These are phyloP conservation scores for Aphelenchoides avenae DNA, from an alignment of 1,140 invertebrate species.

Conservation along the genomic window DNA sequence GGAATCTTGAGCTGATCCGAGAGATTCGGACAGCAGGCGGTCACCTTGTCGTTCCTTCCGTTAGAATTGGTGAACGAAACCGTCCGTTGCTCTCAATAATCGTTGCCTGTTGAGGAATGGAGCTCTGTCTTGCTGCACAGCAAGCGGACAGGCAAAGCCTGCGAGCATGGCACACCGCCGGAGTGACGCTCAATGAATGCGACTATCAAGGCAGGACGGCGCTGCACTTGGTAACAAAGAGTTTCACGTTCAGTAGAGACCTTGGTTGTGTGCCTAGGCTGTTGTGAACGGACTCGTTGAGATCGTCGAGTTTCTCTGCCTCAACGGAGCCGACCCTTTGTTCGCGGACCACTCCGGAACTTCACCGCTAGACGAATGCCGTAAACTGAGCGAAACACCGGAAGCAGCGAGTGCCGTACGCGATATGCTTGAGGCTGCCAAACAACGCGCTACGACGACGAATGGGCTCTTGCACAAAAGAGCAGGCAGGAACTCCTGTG, in stretches of 20 bases:
- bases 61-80: slow-evolving; percentile 48
- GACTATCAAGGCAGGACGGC: slow-evolving; percentile 58
- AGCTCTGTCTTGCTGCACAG: slow-evolving; percentile 51
- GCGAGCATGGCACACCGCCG: slow-evolving; percentile 53
- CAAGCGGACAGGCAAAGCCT: slow-evolving; percentile 44
- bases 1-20: slow-evolving; percentile 44
- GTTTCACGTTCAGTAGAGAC: no score
- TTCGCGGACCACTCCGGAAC: slow-evolving; percentile 32
- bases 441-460: no score
- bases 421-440: no score
- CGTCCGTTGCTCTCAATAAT: no score
- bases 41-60: slow-evolving; percentile 25
- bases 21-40: slow-evolving; percentile 48
- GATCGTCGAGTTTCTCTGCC: slow-evolving; percentile 38
- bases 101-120: no score
- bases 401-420: no score
- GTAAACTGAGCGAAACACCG: no score
- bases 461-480: no score
- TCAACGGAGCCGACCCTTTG: slow-evolving; percentile 27
- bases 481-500: no score
- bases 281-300: slow-evolving; percentile 27
- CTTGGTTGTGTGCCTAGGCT: no score
- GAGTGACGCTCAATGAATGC: slow-evolving; percentile 43
- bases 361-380: slow-evolving; percentile 37
- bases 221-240: slow-evolving; percentile 54